phyloP scores from a whole-genome alignment of 2,113 vertebrate genomes.

The Panthera leo region DNA sequence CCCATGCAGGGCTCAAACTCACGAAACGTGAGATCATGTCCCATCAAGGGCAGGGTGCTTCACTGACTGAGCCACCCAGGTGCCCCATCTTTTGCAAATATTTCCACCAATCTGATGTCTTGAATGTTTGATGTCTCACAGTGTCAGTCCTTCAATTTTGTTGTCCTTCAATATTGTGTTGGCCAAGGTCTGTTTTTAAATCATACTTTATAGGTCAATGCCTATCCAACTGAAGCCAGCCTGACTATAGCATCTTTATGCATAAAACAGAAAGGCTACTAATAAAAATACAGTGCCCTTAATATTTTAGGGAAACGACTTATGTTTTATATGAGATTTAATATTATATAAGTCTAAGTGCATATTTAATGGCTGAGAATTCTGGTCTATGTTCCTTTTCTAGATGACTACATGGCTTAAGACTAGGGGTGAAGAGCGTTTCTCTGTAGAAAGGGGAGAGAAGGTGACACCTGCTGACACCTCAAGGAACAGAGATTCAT shows the following conservation, averaged over 20 bases:
- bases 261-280: not conserved
- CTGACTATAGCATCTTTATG: not conserved
- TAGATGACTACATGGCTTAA: not conserved
- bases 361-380: not conserved
- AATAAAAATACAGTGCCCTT: not conserved
- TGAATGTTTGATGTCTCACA: not conserved
- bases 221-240: not conserved
- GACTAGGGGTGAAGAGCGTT: not conserved
- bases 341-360: not conserved
- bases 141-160: not conserved
- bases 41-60: no score
- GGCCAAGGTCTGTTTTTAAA: not conserved
- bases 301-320: not conserved
- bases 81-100: not conserved
- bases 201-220: not conserved
- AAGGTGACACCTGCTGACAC: not conserved
- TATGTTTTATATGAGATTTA: not conserved
- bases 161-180: not conserved
- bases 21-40: no score
- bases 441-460: not conserved
- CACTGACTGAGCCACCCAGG: no score
- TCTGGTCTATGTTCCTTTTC: not conserved
- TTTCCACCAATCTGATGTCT: not conserved
- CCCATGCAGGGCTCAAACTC: no score
- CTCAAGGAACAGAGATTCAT: not conserved